A percentile compares a stretch with the other conserved stretches of the same genome.
These are phyloP conservation scores for Diplodus puntazzo DNA, from an alignment of 2,797 vertebrate genomes.

Conservation along the genomic window DNA sequence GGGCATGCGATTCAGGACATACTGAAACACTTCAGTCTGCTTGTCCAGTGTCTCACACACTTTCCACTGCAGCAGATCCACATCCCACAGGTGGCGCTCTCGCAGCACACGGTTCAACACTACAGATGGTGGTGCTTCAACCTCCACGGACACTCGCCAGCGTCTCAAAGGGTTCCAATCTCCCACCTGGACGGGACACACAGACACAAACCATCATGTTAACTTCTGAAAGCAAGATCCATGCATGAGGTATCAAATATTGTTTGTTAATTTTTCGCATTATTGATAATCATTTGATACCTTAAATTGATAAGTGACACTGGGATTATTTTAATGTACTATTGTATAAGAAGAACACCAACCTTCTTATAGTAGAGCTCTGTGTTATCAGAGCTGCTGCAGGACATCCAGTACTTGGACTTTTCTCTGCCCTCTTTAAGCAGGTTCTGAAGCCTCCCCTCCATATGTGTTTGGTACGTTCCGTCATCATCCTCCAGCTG, in stretches of 20 bases:
- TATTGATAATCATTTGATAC: background rate
- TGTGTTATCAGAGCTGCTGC: conserved; percentile 90
- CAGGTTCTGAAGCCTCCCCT: conserved; percentile 90
- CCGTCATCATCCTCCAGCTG: conserved; percentile 92
- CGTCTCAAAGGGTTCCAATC: conserved; percentile 93
- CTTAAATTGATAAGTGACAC: background rate
- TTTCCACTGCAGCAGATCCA: conserved; percentile 97
- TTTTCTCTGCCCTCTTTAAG: conserved; percentile 95
- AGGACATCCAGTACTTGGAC: conserved; percentile 95
- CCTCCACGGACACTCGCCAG: conserved; percentile 95
- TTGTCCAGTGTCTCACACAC: conserved; percentile 93
- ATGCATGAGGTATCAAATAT: background rate
- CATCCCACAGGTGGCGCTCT: conserved; percentile 97
- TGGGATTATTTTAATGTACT: background rate
- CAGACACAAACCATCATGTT: conserved; percentile 6
- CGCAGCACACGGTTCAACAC: conserved; percentile 95
- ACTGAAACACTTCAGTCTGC: conserved; percentile 96
- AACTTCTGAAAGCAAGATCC: background rate
- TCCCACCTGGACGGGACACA: conserved; percentile 86
- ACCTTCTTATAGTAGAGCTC: conserved; percentile 98
- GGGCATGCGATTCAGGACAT: conserved; percentile 94
- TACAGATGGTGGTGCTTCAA: conserved; percentile 95
- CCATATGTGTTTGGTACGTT: conserved; percentile 88
- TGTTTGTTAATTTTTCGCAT: background rate
- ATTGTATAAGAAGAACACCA: conserved; percentile 10